phyloP scores from a whole-genome alignment of 64 coral and sea anemone species.

The Stichodactyla mertensii region DNA sequence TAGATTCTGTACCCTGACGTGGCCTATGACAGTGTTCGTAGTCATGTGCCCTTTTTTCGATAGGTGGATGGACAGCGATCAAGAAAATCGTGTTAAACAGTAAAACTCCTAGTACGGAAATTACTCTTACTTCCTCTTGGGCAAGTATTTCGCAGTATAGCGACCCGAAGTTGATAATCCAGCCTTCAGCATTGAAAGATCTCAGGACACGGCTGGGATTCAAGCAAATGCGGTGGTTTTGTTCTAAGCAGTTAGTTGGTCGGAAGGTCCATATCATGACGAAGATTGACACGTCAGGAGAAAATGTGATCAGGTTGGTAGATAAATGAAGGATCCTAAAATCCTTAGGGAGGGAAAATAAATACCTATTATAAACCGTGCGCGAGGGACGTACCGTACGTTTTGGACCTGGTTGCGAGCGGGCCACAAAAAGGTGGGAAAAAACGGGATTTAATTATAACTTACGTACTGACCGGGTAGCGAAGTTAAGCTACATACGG shows the following conservation, averaged over 20 bases:
- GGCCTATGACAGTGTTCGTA: neutral
- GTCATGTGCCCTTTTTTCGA: neutral
- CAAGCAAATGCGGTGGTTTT: slow-evolving; percentile 14
- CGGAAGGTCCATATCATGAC: slow-evolving; percentile 10
- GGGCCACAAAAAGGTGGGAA: no score
- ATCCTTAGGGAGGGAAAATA: no score
- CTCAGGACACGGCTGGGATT: neutral
- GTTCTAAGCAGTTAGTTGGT: neutral
- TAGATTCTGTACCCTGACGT: no score
- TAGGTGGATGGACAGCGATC: slow-evolving; percentile 13
- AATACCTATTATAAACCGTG: no score
- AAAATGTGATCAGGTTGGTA: neutral
- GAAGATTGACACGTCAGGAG: neutral
- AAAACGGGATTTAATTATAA: no score
- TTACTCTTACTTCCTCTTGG: neutral
- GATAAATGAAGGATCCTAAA: no score
- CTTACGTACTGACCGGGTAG: no score
- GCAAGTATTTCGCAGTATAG: neutral
- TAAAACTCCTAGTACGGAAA: neutral
- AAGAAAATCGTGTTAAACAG: slow-evolving; percentile 1
- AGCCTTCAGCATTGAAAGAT: neutral
- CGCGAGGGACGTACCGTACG: no score
- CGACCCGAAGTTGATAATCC: neutral
- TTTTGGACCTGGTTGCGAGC: no score
- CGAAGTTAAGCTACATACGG: no score